Percentiles rank a stretch among this genome's conserved stretches.
These are phyloP conservation scores for Pungitius pungitius DNA, from an alignment of 2,113 vertebrate species.

Conservation along the genomic window DNA sequence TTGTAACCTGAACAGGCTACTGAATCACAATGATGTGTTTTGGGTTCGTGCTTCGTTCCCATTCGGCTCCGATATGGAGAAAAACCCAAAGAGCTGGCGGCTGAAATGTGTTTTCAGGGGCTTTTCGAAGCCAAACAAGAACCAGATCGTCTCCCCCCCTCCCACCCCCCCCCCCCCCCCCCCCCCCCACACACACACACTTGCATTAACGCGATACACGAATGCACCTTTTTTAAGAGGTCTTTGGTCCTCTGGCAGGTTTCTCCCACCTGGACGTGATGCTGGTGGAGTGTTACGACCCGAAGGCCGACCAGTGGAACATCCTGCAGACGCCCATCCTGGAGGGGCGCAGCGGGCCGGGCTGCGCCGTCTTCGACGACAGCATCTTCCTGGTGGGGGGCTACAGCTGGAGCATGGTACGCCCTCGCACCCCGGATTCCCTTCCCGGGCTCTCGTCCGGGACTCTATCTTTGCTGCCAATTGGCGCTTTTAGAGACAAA, in stretches of 20 bases:
- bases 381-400: constrained; percentile 97
- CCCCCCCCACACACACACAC: too few species aligned
- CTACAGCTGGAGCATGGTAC: constrained; percentile 99
- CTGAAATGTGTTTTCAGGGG: neutral
- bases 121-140: neutral
- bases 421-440: neutral
- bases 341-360: constrained; percentile 96
- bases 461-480: too few species aligned
- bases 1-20: too few species aligned
- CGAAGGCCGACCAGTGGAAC: constrained; percentile 98
- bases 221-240: neutral
- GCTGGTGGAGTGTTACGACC: constrained; percentile 98
- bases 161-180: neutral
- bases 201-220: neutral
- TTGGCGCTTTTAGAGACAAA: too few species aligned
- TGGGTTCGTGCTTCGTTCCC: constrained; percentile 12
- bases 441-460: too few species aligned
- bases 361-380: constrained; percentile 93
- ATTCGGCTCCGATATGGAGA: neutral
- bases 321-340: constrained; percentile 97
- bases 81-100: neutral
- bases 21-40: neutral
- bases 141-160: neutral
- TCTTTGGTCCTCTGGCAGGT: constrained; percentile 76
- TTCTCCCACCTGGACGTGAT: constrained; percentile 98